These are phyloP conservation scores for Himalopsyche anomala DNA, from an alignment of 2,888 invertebrate species.

Conservation along the genomic window DNA sequence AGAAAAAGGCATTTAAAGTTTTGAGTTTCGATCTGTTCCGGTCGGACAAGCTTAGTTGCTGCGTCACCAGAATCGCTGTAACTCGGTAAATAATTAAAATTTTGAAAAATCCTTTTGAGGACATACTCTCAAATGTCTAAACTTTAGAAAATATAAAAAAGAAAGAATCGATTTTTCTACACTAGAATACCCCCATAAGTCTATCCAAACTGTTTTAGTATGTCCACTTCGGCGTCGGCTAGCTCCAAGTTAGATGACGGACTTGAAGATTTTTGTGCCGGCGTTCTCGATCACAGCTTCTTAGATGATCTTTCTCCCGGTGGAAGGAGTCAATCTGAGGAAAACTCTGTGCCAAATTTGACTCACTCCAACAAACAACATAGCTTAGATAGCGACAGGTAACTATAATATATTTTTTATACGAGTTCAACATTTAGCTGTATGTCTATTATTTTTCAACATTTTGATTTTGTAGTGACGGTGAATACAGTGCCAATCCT, in stretches of 20 bases:
- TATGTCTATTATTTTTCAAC: conserved; percentile 24
- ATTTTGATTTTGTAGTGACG: conserved; percentile 76
- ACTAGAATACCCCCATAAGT: too few species aligned
- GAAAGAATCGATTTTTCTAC: too few species aligned
- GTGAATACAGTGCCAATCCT: conserved; percentile 83
- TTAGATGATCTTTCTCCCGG: conserved; percentile 80
- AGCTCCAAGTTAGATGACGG: conserved; percentile 72
- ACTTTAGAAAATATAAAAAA: too few species aligned
- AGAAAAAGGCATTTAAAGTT: too few species aligned
- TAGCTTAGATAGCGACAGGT: conserved; percentile 64
- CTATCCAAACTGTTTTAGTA: conserved; percentile 1
- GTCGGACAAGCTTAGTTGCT: too few species aligned
- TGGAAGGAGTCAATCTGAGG: conserved; percentile 64
- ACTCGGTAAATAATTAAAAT: too few species aligned
- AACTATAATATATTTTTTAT: not conserved
- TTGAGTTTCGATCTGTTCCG: too few species aligned
- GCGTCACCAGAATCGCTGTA: too few species aligned
- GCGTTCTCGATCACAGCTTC: conserved; percentile 85
- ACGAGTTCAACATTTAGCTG: not conserved
- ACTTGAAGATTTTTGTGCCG: conserved; percentile 78
- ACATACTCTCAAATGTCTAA: too few species aligned
- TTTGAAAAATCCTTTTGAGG: too few species aligned
- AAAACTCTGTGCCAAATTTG: conserved; percentile 53
- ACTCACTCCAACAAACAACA: conserved; percentile 33
- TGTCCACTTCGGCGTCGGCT: not conserved